phyloP scores from a whole-genome alignment of 2,797 vertebrate genomes.

The Melanotaenia nigrans region DNA sequence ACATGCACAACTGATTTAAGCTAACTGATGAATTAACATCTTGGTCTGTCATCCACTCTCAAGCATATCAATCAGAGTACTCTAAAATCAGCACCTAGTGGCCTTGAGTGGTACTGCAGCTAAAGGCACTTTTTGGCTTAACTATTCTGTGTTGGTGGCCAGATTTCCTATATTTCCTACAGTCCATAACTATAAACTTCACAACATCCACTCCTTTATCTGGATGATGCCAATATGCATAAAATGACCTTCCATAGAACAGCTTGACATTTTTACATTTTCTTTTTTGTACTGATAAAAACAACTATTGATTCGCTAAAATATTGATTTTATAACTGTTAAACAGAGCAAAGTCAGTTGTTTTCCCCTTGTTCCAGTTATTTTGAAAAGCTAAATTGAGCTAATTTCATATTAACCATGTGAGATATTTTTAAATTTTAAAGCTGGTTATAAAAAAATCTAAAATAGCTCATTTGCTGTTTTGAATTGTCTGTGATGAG shows the following conservation, averaged over 20 bases:
- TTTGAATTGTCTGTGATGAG: background rate
- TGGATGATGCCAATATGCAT: background rate
- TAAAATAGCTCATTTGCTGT: background rate
- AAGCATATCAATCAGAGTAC: background rate
- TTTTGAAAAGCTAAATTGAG: background rate
- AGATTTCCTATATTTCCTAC: background rate
- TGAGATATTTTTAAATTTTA: background rate
- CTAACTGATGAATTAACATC: background rate
- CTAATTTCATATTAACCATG: background rate
- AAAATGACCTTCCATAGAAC: background rate
- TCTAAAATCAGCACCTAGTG: background rate
- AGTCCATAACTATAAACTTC: background rate
- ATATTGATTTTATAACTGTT: background rate
- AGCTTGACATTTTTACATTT: background rate
- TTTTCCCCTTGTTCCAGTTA: background rate
- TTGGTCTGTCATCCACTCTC: background rate
- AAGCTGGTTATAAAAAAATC: background rate
- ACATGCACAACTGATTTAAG: background rate
- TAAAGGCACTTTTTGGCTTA: background rate
- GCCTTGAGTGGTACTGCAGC: background rate
- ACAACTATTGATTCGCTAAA: background rate
- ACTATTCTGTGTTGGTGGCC: background rate
- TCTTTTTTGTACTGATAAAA: background rate
- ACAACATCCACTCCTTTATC: background rate
- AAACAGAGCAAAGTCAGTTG: background rate